Evolutionary conservation across 2,797 vertebrate species (phyloP), one percentile per base, ranked within the genome.

Genomic region (Acanthurus tractus): DNA sequence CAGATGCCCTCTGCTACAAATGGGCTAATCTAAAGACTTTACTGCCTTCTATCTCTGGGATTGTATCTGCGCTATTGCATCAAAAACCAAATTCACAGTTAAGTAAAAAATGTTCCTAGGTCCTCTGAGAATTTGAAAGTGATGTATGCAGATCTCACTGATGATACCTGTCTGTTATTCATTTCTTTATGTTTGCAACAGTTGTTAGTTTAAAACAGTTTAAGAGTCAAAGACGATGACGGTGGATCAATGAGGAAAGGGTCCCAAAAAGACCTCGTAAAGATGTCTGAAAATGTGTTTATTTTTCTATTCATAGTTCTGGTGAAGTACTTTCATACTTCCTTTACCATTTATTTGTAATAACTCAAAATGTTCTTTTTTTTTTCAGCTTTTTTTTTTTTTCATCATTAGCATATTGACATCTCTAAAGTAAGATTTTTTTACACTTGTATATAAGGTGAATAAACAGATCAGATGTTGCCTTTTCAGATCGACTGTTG

Each of bases 391-490:
- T 0, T 54, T 42, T 18, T 61, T 18, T 76, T 40, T 59, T 67
- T 9, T 71, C 34, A 70, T 79, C 63, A 74, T 76, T 78, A 18
- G 48, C 54, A 67, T 48, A 50, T 76, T 86, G 59, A 85, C 20
- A 1, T 53, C 59, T 54, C 53, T 70, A 69, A n/a, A 23, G 50
- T 57, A 56, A 42, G 13, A 14, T 44, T 70, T 86, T 65, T 88
- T 70, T 86, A 91, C 76, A 54, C 56, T 76, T 94, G 89, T 92
- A 93, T 63, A 65, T 59, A 76, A 56, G 76, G 78, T 88, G 73
- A 95, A 95, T 94, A 92, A 93, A 92, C 79, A 17, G 53, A 77
- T 80, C 71, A 46, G 74, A 76, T 89, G 71, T 85, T 88, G 78
- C 82, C 86, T 92, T 94, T 93, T 92, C 53, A 88, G 0, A 59